A percentile compares a stretch with the other conserved stretches of the same genome.
These are phyloP conservation scores for Eupithecia exiguata DNA, from an alignment of 2,888 invertebrate species.

Conservation along the genomic window DNA sequence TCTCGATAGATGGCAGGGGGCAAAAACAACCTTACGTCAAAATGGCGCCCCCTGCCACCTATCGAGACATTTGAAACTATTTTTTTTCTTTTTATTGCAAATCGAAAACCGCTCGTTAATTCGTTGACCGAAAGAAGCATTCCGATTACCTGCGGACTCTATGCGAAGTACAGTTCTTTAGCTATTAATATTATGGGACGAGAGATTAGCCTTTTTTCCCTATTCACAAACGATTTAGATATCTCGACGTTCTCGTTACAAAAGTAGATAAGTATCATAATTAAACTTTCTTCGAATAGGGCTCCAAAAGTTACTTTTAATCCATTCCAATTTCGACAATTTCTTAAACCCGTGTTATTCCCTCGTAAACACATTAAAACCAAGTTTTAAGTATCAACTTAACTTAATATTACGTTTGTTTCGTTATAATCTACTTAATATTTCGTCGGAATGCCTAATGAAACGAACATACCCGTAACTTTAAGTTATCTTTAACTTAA, in stretches of 20 bases:
- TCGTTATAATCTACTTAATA: constrained; percentile 11
- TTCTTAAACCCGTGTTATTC: background rate
- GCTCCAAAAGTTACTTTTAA: constrained; percentile 2
- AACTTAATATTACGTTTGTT: constrained; percentile 14
- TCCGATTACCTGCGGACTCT: no score
- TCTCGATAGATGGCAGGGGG: no score
- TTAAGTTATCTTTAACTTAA: constrained; percentile 55
- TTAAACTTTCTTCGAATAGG: background rate
- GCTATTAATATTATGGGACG: no score
- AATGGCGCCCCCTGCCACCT: no score
- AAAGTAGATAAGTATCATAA: background rate
- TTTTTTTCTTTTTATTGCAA: no score
- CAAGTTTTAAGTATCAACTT: constrained; percentile 10
- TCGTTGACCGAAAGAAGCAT: no score
- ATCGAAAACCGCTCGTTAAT: no score
- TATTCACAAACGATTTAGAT: no score
- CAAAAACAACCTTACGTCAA: no score
- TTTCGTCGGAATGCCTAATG: constrained; percentile 56
- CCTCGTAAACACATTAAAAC: constrained; percentile 15
- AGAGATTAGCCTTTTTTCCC: no score
- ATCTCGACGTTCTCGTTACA: background rate
- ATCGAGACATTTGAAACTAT: no score
- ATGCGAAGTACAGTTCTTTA: no score
- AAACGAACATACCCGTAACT: constrained; percentile 53
- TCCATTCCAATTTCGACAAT: constrained; percentile 1